phyloP scores from a whole-genome alignment of 1,140 invertebrate genomes.

The Brachionus sp. region DNA sequence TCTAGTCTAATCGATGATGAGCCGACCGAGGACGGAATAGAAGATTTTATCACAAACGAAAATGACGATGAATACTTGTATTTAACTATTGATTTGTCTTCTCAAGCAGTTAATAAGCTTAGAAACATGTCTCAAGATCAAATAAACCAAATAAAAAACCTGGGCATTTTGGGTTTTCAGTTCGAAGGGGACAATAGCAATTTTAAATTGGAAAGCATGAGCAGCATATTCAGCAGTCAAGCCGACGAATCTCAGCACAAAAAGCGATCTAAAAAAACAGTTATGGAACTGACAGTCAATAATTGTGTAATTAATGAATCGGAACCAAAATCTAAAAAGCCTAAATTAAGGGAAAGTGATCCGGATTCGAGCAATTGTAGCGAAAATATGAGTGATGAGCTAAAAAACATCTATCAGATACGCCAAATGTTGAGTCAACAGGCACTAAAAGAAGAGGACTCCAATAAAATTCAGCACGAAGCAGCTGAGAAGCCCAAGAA shows the following conservation, averaged over 20 bases:
- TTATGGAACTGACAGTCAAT: not conserved
- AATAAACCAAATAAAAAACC: not conserved
- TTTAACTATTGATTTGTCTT: not conserved
- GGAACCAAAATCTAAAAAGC: not conserved
- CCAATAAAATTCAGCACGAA: not conserved
- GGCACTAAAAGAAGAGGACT: not conserved
- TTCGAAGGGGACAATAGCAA: not conserved
- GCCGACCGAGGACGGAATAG: not conserved
- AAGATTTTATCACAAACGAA: not conserved
- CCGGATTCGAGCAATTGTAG: not conserved
- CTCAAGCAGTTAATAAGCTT: not conserved
- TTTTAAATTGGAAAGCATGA: not conserved
- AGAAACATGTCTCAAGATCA: not conserved
- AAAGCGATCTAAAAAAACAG: constrained; percentile 16
- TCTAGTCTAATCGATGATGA: not conserved
- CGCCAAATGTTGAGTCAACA: constrained; percentile 27
- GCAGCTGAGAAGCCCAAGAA: not conserved
- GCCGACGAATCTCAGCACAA: not conserved
- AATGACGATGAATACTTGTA: not conserved
- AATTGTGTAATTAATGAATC: not conserved
- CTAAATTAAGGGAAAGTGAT: not conserved
- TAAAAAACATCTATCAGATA: constrained; percentile 18
- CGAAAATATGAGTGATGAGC: constrained; percentile 18
- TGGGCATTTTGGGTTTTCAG: not conserved
- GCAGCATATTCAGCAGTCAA: not conserved